Percentiles rank a stretch among this genome's conserved stretches.
These are phyloP conservation scores for Lithobius niger DNA, from an alignment of 1,140 invertebrate genomes.

Conservation along the genomic window DNA sequence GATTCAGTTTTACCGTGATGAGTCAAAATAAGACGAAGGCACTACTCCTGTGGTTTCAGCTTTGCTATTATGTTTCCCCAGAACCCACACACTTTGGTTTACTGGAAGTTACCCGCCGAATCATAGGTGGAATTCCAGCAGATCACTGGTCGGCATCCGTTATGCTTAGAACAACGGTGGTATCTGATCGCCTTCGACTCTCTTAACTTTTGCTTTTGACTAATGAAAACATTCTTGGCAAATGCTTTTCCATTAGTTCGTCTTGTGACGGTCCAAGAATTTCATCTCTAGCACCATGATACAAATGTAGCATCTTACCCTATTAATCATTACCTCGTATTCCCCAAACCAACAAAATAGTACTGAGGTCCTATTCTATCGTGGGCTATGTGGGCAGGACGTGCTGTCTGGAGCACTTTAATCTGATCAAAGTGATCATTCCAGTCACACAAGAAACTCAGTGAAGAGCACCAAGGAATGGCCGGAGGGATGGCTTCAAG, in stretches of 20 bases:
- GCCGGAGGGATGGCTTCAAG: slow-evolving; percentile 19
- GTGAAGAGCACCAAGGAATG: slow-evolving; percentile 28
- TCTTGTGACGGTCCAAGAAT: slow-evolving; percentile 60
- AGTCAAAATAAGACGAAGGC: slow-evolving; percentile 87
- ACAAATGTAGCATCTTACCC: slow-evolving; percentile 12
- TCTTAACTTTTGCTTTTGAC: slow-evolving; percentile 68
- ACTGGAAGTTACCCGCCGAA: no score
- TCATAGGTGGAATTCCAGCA: slow-evolving; percentile 22
- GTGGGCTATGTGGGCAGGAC: slow-evolving; percentile 54
- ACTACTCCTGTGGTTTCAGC: slow-evolving; percentile 84
- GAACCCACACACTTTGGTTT: slow-evolving; percentile 71
- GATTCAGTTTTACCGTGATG: slow-evolving; percentile 72
- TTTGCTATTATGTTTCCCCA: slow-evolving; percentile 80
- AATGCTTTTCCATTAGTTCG: slow-evolving; percentile 61
- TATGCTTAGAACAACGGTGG: slow-evolving; percentile 39
- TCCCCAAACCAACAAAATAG: slow-evolving; percentile 42
- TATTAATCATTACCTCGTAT: slow-evolving; percentile 53
- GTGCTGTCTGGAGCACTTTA: slow-evolving; percentile 66
- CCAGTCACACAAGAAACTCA: slow-evolving; percentile 32
- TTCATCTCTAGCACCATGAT: slow-evolving; percentile 51
- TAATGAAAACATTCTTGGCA: slow-evolving; percentile 70
- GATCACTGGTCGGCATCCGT: slow-evolving; percentile 32
- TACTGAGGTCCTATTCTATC: slow-evolving; percentile 68
- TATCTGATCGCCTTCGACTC: slow-evolving; percentile 40
- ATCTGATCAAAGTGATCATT: slow-evolving; percentile 63